Evolutionary conservation across 2,888 invertebrate genomes (phyloP), one percentile per base, ranked within the genome.

Genomic region (Cetonia aurata): DNA sequence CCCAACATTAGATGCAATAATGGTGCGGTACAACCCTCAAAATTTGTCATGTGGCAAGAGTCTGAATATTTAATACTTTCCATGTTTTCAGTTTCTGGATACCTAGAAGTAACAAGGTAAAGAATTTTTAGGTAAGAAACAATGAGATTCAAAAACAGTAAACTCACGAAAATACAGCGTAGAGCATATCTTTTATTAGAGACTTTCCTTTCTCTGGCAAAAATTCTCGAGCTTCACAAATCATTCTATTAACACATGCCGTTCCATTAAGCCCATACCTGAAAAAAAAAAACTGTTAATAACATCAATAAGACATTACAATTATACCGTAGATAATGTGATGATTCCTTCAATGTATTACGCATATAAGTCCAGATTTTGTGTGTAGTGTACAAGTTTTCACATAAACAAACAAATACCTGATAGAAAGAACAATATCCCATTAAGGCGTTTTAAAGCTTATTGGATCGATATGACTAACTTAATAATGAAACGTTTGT

Each of bases 151-250:
- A 9, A 37, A 37, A 1, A 10, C 6, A 37, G 37, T 37, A 1
- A 37, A 85, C 85, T 81, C 82, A 92, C 91, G 87, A 87, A 77
- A 93, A 88, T 77, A 92, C 82, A 62, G 89, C 87, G 77, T 89
- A 86, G 62, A 93, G 80, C 70, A 91, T 81, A 80, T 92, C 92
- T 74, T 90, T 91, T 56, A 92, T 86, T 69, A 93, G 85, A 1
- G 91, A 91, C 75, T 86, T 85, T 41, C 91, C 91, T 9, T 86
- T 87, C 0, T 88, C 85, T 19, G 87, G 87, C 66, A 91, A 81
- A 77, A 88, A 83, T 72, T 84, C 83, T 69, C 86, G 87, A 4
- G 89, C 87, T 78, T 93, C 93, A 78, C 93, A 93, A 71, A 93
- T 88, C 71, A 90, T 89, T 75, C 90, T 86, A 78, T 91, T 85